These are phyloP conservation scores for Andrena trimmerana DNA, from an alignment of 2,888 invertebrate genomes.

Conservation along the genomic window DNA sequence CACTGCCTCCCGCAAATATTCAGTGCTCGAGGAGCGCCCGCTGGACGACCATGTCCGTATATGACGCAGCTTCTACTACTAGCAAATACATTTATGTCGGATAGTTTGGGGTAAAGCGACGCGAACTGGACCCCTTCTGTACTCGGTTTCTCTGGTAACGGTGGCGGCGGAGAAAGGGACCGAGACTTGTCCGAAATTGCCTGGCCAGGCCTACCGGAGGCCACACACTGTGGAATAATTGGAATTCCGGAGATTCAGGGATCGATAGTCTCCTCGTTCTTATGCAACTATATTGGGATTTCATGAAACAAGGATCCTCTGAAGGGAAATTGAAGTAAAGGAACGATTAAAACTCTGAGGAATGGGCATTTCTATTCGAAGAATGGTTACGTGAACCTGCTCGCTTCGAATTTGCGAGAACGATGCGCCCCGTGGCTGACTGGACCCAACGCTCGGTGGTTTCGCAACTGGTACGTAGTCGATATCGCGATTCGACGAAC, in stretches of 20 bases:
- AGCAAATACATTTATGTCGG: conserved; percentile 4
- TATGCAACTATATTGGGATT: neutral
- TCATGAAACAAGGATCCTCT: neutral
- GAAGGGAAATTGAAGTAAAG: neutral
- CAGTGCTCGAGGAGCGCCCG: neutral
- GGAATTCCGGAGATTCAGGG: conserved; percentile 37
- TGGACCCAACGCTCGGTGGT: neutral
- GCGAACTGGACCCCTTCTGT: conserved; percentile 51
- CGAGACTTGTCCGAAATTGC: conserved; percentile 39
- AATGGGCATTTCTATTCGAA: too few species aligned
- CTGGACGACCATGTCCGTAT: neutral
- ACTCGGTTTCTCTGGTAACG: conserved; percentile 51
- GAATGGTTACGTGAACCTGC: neutral
- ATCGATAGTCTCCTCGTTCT: conserved; percentile 36
- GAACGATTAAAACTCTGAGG: too few species aligned
- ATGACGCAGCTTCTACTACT: neutral
- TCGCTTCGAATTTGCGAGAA: neutral
- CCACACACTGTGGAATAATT: conserved; percentile 18
- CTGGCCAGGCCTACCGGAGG: conserved; percentile 26
- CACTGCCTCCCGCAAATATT: neutral
- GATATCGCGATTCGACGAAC: conserved; percentile 54
- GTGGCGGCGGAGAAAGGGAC: conserved; percentile 35
- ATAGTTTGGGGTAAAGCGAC: neutral
- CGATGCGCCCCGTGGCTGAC: neutral
- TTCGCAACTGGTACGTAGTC: conserved; percentile 24